Evolutionary conservation across 2,113 vertebrate genomes (phyloP).

Genomic region (Rhegmatorhina hoffmannsi): DNA sequence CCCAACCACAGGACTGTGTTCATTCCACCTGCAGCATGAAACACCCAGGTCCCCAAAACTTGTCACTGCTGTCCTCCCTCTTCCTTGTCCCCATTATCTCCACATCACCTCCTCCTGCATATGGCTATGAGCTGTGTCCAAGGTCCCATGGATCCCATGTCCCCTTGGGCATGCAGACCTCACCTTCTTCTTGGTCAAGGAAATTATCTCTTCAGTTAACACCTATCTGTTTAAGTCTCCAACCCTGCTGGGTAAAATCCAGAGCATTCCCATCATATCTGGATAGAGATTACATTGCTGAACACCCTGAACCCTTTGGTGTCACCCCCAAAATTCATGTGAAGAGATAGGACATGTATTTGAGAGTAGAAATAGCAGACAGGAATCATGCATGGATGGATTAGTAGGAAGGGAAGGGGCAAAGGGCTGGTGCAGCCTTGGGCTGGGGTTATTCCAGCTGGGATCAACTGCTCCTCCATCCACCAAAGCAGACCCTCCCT

Average conservation of each 20-base stretch:
- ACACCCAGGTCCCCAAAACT: not conserved
- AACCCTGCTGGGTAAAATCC: not conserved
- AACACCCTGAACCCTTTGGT: not conserved
- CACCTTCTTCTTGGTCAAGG: not conserved
- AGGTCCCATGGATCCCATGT: not conserved
- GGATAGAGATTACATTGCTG: not conserved
- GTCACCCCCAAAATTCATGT: not conserved
- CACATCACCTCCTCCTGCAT: not conserved
- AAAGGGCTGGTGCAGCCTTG: not conserved
- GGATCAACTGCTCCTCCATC: not conserved
- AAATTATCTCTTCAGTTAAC: not conserved
- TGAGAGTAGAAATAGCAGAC: not conserved
- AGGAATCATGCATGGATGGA: fast-evolving
- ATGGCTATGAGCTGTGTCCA: not conserved
- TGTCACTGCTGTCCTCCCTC: not conserved
- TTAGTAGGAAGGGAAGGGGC: not conserved
- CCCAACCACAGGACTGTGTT: not conserved
- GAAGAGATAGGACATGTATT: fast-evolving
- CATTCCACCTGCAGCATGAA: not conserved
- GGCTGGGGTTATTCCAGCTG: not conserved
- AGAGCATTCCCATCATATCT: fast-evolving
- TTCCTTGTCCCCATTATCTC: not conserved
- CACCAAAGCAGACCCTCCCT: not conserved
- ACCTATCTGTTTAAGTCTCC: not conserved
- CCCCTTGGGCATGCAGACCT: not conserved